A percentile compares a stretch with the other conserved stretches of the same genome.
Conservation (phyloP, 2,888 invertebrate genomes). For the Brenthis hecate region DNA sequence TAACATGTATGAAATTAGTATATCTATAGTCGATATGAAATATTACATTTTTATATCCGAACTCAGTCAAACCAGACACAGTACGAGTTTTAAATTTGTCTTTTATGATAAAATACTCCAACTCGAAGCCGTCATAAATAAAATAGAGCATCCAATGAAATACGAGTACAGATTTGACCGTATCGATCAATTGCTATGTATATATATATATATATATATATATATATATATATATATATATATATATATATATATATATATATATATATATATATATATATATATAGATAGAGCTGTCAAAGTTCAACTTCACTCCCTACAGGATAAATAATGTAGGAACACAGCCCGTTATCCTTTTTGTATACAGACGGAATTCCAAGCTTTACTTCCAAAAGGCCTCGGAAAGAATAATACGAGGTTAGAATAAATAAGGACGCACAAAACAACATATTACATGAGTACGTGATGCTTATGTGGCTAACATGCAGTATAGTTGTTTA, state of each 20-base stretch:
- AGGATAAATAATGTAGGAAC: constrained; percentile 44
- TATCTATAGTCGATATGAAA: no score
- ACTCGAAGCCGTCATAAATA: background rate
- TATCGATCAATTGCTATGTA: constrained; percentile 2
- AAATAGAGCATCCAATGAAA: background rate
- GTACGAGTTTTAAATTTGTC: background rate
- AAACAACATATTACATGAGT: constrained; percentile 54
- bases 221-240: no score
- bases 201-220: background rate
- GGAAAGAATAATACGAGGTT: constrained; percentile 51
- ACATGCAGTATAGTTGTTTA: no score
- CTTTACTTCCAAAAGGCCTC: constrained; percentile 48
- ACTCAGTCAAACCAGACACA: background rate
- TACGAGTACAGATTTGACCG: constrained; percentile 2
- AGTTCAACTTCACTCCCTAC: constrained; percentile 21
- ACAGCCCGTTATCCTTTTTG: constrained; percentile 34
- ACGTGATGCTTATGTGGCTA: constrained; percentile 29
- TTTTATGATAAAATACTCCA: background rate
- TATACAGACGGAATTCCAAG: constrained; percentile 39
- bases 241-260: background rate
- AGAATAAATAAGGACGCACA: constrained; percentile 61
- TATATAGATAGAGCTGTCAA: constrained; percentile 8
- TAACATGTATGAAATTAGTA: no score
- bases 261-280: no score
- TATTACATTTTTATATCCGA: background rate